Conservation (phyloP, 2,888 invertebrate species). For the Macrosoma leucophasiata region DNA sequence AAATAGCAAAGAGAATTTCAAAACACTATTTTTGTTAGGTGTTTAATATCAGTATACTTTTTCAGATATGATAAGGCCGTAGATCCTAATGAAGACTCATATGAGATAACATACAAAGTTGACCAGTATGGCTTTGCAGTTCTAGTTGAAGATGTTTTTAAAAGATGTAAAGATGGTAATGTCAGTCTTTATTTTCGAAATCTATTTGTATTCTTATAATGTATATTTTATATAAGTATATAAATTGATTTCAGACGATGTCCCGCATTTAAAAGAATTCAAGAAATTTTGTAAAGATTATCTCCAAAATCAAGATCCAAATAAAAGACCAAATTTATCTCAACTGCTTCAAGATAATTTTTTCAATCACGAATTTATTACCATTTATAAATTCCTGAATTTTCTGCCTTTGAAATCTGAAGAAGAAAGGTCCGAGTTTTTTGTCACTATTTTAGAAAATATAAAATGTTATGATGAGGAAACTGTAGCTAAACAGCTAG, state of each 20-base stretch:
- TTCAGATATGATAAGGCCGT: constrained; percentile 82
- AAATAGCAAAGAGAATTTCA: not conserved
- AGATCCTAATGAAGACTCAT: constrained; percentile 80
- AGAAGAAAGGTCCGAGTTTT: constrained; percentile 86
- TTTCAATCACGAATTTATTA: constrained; percentile 90
- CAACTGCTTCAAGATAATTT: constrained; percentile 82
- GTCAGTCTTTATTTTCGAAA: constrained; percentile 5
- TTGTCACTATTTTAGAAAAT: constrained; percentile 80
- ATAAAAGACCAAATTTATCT: constrained; percentile 80
- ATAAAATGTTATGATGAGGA: constrained; percentile 85
- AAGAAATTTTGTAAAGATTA: constrained; percentile 80
- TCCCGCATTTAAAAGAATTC: constrained; percentile 82
- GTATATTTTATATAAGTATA: constrained; percentile 6
- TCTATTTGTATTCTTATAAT: constrained; percentile 3
- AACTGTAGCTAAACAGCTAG: constrained; percentile 87
- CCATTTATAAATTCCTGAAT: constrained; percentile 87
- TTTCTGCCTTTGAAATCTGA: constrained; percentile 88
- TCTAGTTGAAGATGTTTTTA: constrained; percentile 84
- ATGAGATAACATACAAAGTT: constrained; percentile 75
- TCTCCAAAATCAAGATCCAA: constrained; percentile 79
- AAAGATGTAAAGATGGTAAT: constrained; percentile 74
- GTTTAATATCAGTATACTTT: constrained; percentile 12
- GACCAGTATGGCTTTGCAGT: constrained; percentile 87
- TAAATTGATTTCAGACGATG: constrained; percentile 71
- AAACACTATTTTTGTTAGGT: not conserved